phyloP scores from a whole-genome alignment of 2,888 invertebrate genomes.

The Myopa tessellatipennis region DNA sequence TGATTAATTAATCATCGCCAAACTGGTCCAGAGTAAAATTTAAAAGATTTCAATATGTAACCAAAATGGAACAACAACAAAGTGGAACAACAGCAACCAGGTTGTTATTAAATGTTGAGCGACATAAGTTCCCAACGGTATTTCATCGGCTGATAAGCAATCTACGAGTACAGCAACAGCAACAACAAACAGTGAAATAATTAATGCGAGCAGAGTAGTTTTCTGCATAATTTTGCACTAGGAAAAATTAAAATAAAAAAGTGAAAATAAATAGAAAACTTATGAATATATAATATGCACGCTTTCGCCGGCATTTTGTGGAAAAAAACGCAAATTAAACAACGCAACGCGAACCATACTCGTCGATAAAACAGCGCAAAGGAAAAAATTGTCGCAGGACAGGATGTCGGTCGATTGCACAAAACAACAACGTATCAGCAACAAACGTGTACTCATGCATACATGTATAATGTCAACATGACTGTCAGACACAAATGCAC shows the following conservation, averaged over 20 bases:
- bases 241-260: neutral
- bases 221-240: neutral
- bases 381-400: neutral
- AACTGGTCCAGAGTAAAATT: too few species aligned
- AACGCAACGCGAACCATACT: neutral
- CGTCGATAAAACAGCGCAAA: neutral
- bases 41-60: too few species aligned
- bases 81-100: too few species aligned
- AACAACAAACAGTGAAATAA: neutral
- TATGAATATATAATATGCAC: neutral
- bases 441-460: neutral
- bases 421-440: neutral
- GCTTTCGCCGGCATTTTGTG: slow-evolving; percentile 9
- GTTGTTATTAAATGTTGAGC: too few species aligned
- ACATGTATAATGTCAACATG: neutral
- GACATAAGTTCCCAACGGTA: slow-evolving; percentile 1
- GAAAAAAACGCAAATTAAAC: neutral
- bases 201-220: too few species aligned
- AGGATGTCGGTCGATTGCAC: neutral
- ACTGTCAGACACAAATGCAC: neutral
- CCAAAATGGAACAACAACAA: too few species aligned
- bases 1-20: too few species aligned
- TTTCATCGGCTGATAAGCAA: neutral
- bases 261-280: slow-evolving; percentile 9
- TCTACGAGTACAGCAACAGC: neutral